Evolutionary conservation across 2,888 invertebrate species (phyloP).

Genomic region (Cremastinae sp.): DNA sequence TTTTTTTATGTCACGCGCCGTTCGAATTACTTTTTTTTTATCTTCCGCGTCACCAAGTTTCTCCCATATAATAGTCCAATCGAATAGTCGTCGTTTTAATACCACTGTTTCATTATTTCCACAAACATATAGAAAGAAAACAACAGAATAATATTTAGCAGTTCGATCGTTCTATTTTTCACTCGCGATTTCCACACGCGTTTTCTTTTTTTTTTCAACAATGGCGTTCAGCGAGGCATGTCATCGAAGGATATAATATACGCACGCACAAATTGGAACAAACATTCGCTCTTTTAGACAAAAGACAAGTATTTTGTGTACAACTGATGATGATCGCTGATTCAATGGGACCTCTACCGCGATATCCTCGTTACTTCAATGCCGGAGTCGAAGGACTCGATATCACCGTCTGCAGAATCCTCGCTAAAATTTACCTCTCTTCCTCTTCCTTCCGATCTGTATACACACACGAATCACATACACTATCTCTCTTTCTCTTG

Average conservation of each 20-base stretch:
- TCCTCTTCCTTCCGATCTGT: conserved; percentile 18
- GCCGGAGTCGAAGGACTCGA: conserved; percentile 55
- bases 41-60: conserved; percentile 3
- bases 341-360: no score
- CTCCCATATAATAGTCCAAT: conserved; percentile 46
- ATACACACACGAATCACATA: no score
- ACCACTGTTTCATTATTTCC: neutral
- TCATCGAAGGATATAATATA: no score
- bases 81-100: conserved; percentile 8
- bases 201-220: neutral
- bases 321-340: no score
- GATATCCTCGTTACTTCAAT: conserved; percentile 58
- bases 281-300: neutral
- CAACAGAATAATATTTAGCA: neutral
- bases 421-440: conserved; percentile 10
- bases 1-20: no score
- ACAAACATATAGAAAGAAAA: no score
- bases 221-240: conserved; percentile 5
- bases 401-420: conserved; percentile 26
- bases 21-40: neutral
- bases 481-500: conserved; percentile 11
- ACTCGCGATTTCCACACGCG: conserved; percentile 41
- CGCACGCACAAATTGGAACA: neutral
- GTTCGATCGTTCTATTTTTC: conserved; percentile 8
- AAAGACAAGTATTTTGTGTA: neutral